Conservation (phyloP, 2,797 vertebrate genomes). For the Enteromius trimaculatus region DNA sequence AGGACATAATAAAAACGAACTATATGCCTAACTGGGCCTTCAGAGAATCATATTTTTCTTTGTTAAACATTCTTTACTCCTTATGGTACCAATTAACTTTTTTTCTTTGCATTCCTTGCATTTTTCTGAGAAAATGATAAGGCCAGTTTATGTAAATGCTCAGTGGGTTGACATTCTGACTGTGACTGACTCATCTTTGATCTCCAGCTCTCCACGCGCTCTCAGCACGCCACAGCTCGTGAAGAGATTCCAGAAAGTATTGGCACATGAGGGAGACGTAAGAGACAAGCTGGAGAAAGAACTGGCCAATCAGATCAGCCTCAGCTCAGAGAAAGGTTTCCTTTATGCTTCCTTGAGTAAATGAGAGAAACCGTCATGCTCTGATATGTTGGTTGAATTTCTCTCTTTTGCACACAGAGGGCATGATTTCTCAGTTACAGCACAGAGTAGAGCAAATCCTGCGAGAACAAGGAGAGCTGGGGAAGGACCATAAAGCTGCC, state of each 20-base stretch:
- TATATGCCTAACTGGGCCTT: background rate
- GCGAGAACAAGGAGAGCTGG: slow-evolving; percentile 47
- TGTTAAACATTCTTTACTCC: background rate
- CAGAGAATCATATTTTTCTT: background rate
- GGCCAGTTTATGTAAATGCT: background rate
- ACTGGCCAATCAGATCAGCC: slow-evolving; percentile 73
- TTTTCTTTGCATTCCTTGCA: background rate
- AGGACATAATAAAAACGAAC: background rate
- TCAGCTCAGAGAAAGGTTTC: slow-evolving; percentile 84
- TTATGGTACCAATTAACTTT: background rate
- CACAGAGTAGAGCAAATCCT: slow-evolving; percentile 49
- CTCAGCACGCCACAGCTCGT: slow-evolving; percentile 85
- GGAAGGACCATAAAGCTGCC: slow-evolving; percentile 38
- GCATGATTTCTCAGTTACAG: slow-evolving; percentile 50
- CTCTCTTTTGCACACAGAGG: slow-evolving; percentile 39
- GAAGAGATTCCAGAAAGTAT: slow-evolving; percentile 82
- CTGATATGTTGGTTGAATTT: background rate
- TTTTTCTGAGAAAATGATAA: background rate
- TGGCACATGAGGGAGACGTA: slow-evolving; percentile 82
- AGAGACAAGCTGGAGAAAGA: slow-evolving; percentile 86
- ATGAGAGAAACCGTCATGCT: background rate
- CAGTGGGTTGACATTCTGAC: background rate
- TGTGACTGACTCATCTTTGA: background rate
- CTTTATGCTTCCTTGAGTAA: background rate
- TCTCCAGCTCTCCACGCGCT: slow-evolving; percentile 74